Percentiles rank a stretch among this genome's conserved stretches.
These are phyloP conservation scores for Bovichtus diacanthus DNA, from an alignment of 2,797 vertebrate genomes.

Conservation along the genomic window DNA sequence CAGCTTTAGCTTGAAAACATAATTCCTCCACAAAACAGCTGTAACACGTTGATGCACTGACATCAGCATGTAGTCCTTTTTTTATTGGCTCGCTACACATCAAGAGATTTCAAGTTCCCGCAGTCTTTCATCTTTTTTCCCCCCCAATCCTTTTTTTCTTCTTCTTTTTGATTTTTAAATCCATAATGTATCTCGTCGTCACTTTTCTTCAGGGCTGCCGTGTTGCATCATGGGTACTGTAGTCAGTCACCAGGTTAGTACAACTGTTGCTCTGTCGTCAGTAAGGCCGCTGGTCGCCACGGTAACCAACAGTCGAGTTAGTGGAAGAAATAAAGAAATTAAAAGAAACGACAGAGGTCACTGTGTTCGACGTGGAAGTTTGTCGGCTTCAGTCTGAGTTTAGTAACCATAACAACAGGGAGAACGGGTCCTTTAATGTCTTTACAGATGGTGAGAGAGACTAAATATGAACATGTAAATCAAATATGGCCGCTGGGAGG, in stretches of 20 bases:
- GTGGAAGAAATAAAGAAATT: slow-evolving; percentile 11
- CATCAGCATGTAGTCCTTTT: slow-evolving; percentile 36
- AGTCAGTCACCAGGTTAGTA: slow-evolving; percentile 59
- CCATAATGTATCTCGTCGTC: not conserved
- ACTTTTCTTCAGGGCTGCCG: not conserved
- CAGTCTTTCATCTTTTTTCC: not conserved
- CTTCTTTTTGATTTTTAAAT: not conserved
- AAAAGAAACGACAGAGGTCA: slow-evolving; percentile 23
- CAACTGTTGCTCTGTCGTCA: slow-evolving; percentile 43
- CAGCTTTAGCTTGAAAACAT: not conserved
- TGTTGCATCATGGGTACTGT: slow-evolving; percentile 56
- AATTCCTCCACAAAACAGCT: not conserved
- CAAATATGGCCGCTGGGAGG: slow-evolving; percentile 42
- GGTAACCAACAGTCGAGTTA: slow-evolving; percentile 51
- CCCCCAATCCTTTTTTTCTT: not conserved
- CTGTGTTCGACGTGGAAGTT: slow-evolving; percentile 16
- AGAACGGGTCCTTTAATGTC: slow-evolving; percentile 38
- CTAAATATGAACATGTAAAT: slow-evolving; percentile 42
- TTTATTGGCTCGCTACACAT: slow-evolving; percentile 20
- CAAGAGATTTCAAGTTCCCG: not conserved
- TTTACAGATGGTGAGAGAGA: slow-evolving; percentile 35
- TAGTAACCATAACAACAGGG: slow-evolving; percentile 25
- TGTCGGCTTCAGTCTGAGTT: slow-evolving; percentile 30
- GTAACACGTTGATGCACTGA: slow-evolving; percentile 7
- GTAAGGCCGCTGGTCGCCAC: slow-evolving; percentile 16